Evolutionary conservation across 2,888 invertebrate genomes (phyloP), one percentile per base, ranked within the genome.

Genomic region (Empis stercorea): DNA sequence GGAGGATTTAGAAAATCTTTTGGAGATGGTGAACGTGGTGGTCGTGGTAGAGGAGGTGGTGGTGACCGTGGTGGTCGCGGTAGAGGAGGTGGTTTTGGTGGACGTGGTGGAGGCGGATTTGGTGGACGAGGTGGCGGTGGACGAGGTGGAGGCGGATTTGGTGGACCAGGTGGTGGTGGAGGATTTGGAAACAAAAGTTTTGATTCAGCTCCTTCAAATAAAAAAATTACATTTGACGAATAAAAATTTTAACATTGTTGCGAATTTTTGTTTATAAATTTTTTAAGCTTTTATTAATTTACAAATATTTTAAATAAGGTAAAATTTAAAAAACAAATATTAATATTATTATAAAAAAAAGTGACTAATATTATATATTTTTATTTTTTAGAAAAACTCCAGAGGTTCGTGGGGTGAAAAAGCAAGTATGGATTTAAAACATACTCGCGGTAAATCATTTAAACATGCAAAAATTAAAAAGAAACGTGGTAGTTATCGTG

Each of bases 381-480:
- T n/a, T n/a, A n/a, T n/a, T n/a, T 61, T 56, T 51, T 55, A 95
- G 94, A 79, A 66, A 73, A 92, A 92, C 64, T 80, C 93, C 53
- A 74, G 79, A 60, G 93, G 95, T 59, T 91, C 92, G 17, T 99
- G 95, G 94, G 97, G 97, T 55, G 92, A 92, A 64, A 82, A 80
- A 64, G 97, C 97, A 20, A 87, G 86, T 68, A 68, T 74, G 51
- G 91, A 88, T 69, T 78, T 99, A 59, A 91, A 82, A 67, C 77
- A 81, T 64, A 95, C 95, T 1, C 83, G 86, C 61, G 99, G 99
- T 40, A 97, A 96, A 73, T 84, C 87, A 49, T 99, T 97, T 72
- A 83, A 94, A 60, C 95, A 96, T 63, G 97, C 99, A 71, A 99
- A 99, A 73, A 97, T 95, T 13, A 99, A 99, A 75, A 99, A 99